Evolutionary conservation across 2,113 vertebrate genomes (phyloP).

Genomic region (Pitta sordida): DNA sequence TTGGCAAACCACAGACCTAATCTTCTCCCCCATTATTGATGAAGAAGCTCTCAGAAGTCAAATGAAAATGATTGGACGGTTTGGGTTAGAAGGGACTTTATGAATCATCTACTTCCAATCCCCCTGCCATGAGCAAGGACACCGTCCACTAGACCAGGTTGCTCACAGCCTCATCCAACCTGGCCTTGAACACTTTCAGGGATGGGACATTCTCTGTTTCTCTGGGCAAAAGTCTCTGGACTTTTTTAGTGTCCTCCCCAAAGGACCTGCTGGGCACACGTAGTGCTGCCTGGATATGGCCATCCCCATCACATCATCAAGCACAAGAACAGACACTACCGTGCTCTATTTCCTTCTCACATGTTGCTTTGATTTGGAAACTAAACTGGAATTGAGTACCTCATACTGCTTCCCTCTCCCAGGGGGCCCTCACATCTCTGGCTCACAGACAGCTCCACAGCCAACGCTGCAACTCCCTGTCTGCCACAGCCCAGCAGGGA

Average conservation of each 20-base stretch:
- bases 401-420: not conserved
- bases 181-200: not conserved
- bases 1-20: not conserved
- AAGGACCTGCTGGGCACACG: not conserved
- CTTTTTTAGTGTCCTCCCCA: not conserved
- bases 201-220: not conserved
- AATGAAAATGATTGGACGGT: not conserved
- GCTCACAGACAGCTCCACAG: not conserved
- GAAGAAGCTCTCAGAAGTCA: not conserved
- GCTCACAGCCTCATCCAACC: not conserved
- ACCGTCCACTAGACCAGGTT: not conserved
- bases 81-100: not conserved
- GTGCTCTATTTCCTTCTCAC: not conserved
- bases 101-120: not conserved
- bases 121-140: not conserved
- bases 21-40: not conserved
- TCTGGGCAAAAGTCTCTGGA: not conserved
- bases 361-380: not conserved
- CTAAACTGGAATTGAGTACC: not conserved
- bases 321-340: not conserved
- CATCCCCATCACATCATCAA: accelerated
- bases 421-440: not conserved
- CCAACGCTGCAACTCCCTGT: not conserved
- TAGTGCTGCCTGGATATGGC: not conserved
- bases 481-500: not conserved